Conservation (phyloP, 1,140 invertebrate species). For the Formica exsecta region DNA sequence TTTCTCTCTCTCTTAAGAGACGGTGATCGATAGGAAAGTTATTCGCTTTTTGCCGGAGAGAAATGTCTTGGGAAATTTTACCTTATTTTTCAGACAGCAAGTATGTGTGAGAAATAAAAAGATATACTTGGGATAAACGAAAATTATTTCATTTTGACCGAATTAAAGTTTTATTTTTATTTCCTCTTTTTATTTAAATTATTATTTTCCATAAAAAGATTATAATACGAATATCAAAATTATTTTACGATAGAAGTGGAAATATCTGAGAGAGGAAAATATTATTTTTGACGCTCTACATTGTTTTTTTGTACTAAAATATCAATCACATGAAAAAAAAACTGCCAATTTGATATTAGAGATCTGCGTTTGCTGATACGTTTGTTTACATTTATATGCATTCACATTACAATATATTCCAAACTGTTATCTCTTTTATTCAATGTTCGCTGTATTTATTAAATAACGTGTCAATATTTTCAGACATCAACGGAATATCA, state of each 20-base stretch:
- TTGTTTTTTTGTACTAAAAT: constrained; percentile 14
- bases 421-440: constrained; percentile 13
- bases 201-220: not conserved
- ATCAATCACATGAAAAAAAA: constrained; percentile 11
- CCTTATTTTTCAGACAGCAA: not conserved
- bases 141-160: not conserved
- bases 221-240: not conserved
- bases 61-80: constrained; percentile 5
- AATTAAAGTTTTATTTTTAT: not conserved
- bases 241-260: not conserved
- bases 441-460: constrained; percentile 17
- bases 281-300: not conserved
- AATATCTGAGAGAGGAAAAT: not conserved
- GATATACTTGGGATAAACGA: not conserved
- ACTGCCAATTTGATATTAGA: not conserved
- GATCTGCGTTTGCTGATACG: constrained; percentile 7
- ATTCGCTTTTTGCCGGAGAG: constrained; percentile 39
- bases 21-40: constrained; percentile 58
- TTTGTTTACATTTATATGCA: not conserved
- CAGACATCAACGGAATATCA: constrained; percentile 19
- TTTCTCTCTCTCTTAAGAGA: not conserved
- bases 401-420: not conserved
- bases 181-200: constrained; percentile 5
- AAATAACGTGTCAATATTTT: constrained; percentile 31
- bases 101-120: not conserved